Conservation (phyloP, 2,888 invertebrate genomes). For the Coenonympha arcania region DNA sequence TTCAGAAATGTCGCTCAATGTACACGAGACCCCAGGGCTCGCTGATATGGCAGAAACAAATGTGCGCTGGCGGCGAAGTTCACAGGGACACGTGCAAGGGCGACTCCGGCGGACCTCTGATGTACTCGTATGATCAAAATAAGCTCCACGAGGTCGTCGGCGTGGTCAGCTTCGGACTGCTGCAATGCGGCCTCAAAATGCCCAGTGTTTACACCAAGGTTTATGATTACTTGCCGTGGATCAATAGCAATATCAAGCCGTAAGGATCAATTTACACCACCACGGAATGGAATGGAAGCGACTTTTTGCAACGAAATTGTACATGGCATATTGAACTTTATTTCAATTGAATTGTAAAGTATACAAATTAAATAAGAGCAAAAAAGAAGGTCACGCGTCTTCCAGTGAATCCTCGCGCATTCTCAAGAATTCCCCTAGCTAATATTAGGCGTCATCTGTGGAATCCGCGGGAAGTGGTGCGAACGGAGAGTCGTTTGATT, state of each 20-base stretch:
- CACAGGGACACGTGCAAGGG: slow-evolving; percentile 76
- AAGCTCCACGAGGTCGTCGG: slow-evolving; percentile 52
- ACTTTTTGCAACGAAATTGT: too few species aligned
- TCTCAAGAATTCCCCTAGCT: too few species aligned
- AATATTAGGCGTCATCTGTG: too few species aligned
- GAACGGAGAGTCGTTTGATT: too few species aligned
- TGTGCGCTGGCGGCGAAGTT: slow-evolving; percentile 75
- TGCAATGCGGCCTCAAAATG: slow-evolving; percentile 72
- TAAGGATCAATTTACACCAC: too few species aligned
- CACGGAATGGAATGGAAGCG: too few species aligned
- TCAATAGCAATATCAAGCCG: slow-evolving; percentile 45
- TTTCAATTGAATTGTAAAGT: too few species aligned
- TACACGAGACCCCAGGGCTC: slow-evolving; percentile 11
- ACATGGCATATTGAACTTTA: too few species aligned
- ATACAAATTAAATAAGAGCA: too few species aligned
- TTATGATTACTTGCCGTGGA: slow-evolving; percentile 74
- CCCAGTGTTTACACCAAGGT: slow-evolving; percentile 80
- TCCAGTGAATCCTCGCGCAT: too few species aligned
- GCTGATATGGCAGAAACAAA: slow-evolving; percentile 36
- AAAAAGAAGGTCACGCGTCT: too few species aligned
- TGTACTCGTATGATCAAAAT: slow-evolving; percentile 48
- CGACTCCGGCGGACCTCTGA: slow-evolving; percentile 78
- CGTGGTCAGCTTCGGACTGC: slow-evolving; percentile 76
- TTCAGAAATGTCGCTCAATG: slow-evolving; percentile 23
- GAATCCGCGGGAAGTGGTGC: too few species aligned